These are phyloP conservation scores for Diorhabda elongata DNA, from an alignment of 1,140 invertebrate genomes.

Conservation along the genomic window DNA sequence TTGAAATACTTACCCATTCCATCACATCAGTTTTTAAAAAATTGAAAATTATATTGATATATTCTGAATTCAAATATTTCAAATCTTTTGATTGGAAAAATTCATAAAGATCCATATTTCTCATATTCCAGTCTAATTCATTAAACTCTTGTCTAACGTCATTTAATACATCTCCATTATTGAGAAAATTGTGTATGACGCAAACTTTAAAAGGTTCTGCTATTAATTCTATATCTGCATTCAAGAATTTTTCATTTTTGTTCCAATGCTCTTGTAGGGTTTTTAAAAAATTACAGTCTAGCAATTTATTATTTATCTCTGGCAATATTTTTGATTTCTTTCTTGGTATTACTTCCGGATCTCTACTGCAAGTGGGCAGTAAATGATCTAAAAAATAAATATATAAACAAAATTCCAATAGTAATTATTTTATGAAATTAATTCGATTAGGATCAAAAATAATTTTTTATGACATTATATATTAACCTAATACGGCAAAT, in stretches of 20 bases:
- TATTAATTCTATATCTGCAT: constrained; percentile 45
- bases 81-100: constrained; percentile 67
- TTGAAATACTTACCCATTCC: constrained; percentile 48
- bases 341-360: constrained; percentile 22
- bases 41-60: constrained; percentile 53
- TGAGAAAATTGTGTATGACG: constrained; percentile 56
- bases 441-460: too few relatives aligned
- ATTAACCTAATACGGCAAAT: too few relatives aligned
- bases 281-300: constrained; percentile 33
- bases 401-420: not conserved
- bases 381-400: constrained; percentile 35
- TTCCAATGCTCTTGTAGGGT: constrained; percentile 46
- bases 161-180: constrained; percentile 52
- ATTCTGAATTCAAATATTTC: constrained; percentile 50
- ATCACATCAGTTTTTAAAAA: constrained; percentile 56
- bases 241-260: constrained; percentile 32
- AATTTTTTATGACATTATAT: too few relatives aligned
- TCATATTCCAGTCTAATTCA: constrained; percentile 59
- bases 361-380: constrained; percentile 36
- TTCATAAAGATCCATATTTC: constrained; percentile 67
- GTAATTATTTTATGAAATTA: too few relatives aligned
- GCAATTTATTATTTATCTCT: constrained; percentile 22
- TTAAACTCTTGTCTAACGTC: constrained; percentile 60
- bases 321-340: constrained; percentile 31
- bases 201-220: constrained; percentile 54